A percentile compares a stretch with the other conserved stretches of the same genome.
Conservation (phyloP, 92 coral and sea anemone species). For the Epizoanthus fatuus region DNA sequence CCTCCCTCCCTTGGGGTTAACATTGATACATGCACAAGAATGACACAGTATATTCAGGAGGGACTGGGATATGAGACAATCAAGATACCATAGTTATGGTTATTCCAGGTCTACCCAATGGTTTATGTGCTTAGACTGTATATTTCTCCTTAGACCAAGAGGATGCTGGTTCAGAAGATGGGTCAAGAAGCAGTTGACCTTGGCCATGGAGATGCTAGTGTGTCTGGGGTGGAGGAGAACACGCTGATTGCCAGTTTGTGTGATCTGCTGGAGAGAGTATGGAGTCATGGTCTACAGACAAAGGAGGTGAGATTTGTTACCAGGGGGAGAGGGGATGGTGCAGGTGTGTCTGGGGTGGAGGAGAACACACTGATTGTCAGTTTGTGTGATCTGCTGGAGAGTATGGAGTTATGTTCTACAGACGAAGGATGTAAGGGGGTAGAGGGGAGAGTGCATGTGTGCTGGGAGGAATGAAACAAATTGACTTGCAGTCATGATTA, state of each 20-base stretch:
- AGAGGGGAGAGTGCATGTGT: slow-evolving; percentile 39
- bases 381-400: slow-evolving; percentile 91
- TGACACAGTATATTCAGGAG: neutral
- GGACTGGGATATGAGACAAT: neutral
- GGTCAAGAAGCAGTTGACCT: slow-evolving; percentile 99
- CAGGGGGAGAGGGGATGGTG: neutral
- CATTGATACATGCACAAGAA: no score
- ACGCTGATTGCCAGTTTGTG: slow-evolving; percentile 98
- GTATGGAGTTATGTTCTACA: slow-evolving; percentile 91
- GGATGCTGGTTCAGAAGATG: slow-evolving; percentile 97
- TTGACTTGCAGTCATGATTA: slow-evolving; percentile 87
- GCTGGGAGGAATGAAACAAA: slow-evolving; percentile 86
- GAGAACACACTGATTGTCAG: slow-evolving; percentile 91
- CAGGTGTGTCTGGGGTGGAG: slow-evolving; percentile 79
- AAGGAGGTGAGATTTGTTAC: slow-evolving; percentile 70
- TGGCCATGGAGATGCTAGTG: slow-evolving; percentile 98
- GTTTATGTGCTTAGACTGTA: neutral
- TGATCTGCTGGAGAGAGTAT: slow-evolving; percentile 95
- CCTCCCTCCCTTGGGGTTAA: no score
- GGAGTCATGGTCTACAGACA: slow-evolving; percentile 94
- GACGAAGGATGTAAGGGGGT: slow-evolving; percentile 70
- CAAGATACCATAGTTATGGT: neutral
- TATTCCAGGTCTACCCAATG: neutral
- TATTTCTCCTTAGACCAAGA: slow-evolving; percentile 73
- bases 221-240: slow-evolving; percentile 97